Evolutionary conservation across 2,113 vertebrate genomes (phyloP), one percentile per base, ranked within the genome.

Genomic region (Rhombomys opimus): DNA sequence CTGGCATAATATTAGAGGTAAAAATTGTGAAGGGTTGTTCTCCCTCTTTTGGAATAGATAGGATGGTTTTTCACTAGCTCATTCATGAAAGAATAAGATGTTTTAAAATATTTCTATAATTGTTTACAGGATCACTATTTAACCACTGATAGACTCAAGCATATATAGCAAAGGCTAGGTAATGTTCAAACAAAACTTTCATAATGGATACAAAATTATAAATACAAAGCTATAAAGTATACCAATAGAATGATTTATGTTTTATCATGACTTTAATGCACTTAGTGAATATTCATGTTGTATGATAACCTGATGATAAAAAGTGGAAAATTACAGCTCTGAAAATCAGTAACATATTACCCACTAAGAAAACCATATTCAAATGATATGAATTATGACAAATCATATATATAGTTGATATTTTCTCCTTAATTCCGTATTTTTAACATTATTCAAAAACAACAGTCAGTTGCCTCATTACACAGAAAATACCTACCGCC

Each of bases 81-180:
- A 77, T 59, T 10, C 2, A 38, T 22, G 32, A 97, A 90, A 86
- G 3, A 52, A 59, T 84, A 82, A n/a, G n/a, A 76, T 38, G 0
- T 90, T 85, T 90, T 68, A 9, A 10, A 72, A 92, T 52, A 90
- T 92, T 81, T 92, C 92, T 35, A 81, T 46, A 88, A 7, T 46
- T 85, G 10, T 70, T 80, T 27, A 72, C 87, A 75, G 23, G 9
- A 41, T 90, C 30, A 88, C 3, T 14, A 68, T 87, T 46, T 95
- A 32, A 87, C 3, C 14, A 78, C 38, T 32, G 93, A 88, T 22
- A 92, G 30, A 88, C 59, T 76, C 35, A 87, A 30, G 38, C 22
- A 9, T 77, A 67, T 61, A 80, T 20, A 86, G 52, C 61, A 13
- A 93, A 87, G 3, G 17, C 27, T 86, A 25, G 32, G 1, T 1